A percentile compares a stretch with the other conserved stretches of the same genome.
Conservation (phyloP, 2,888 invertebrate species). For the Syrista parreyssii region DNA sequence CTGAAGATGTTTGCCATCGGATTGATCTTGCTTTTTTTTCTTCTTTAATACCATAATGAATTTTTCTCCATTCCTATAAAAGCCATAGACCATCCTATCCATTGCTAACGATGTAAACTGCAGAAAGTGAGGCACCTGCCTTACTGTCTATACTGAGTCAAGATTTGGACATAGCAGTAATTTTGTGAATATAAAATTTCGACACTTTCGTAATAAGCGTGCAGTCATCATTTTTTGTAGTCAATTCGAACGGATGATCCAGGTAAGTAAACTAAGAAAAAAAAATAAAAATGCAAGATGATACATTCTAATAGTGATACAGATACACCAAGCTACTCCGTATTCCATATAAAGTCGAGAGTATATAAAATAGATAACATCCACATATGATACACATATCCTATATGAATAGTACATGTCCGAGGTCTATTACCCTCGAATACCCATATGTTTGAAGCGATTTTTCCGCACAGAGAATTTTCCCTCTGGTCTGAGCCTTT, state of each 20-base stretch:
- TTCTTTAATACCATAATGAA: conserved; percentile 20
- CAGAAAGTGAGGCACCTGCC: too few relatives aligned
- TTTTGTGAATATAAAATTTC: not conserved
- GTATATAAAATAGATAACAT: not conserved
- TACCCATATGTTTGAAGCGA: conserved; percentile 15
- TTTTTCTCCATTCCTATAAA: not conserved
- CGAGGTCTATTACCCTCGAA: conserved; percentile 12
- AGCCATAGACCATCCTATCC: not conserved
- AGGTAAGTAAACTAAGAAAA: not conserved
- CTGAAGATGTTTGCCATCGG: conserved; percentile 18
- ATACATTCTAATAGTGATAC: not conserved
- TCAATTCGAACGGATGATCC: not conserved
- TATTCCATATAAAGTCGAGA: not conserved
- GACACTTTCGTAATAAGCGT: not conserved
- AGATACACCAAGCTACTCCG: not conserved
- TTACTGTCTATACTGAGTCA: too few relatives aligned
- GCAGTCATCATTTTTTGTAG: not conserved
- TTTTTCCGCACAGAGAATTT: conserved; percentile 19
- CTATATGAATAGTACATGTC: conserved; percentile 1
- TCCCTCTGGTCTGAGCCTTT: conserved; percentile 18
- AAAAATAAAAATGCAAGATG: not conserved
- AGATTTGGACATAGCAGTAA: too few relatives aligned
- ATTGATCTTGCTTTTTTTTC: conserved; percentile 18
- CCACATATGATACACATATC: not conserved
- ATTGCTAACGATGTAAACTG: not conserved